A percentile compares a stretch with the other conserved stretches of the same genome.
Evolutionary conservation across 2,113 vertebrate genomes (phyloP).

Genomic region (human): GRCh38 chr13:92193501-92194000

Average conservation of each 20-base stretch:
- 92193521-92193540: background rate
- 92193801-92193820: background rate
- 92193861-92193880: background rate
- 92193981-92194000: background rate
- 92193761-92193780: background rate
- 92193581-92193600: background rate
- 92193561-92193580: background rate
- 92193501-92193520: background rate
- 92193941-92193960: background rate
- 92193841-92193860: background rate
- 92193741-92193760: background rate
- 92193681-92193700: fast-evolving
- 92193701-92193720: fast-evolving
- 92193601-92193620: background rate
- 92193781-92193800: background rate
- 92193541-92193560: background rate
- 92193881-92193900: background rate
- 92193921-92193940: background rate
- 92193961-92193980: background rate
- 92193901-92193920: background rate
- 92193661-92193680: background rate
- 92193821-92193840: background rate
- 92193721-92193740: fast-evolving
- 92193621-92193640: background rate
- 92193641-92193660: background rate